Evolutionary conservation across 1,140 invertebrate genomes (phyloP), one percentile per base, ranked within the genome.

Genomic region (Anthonomus grandis): DNA sequence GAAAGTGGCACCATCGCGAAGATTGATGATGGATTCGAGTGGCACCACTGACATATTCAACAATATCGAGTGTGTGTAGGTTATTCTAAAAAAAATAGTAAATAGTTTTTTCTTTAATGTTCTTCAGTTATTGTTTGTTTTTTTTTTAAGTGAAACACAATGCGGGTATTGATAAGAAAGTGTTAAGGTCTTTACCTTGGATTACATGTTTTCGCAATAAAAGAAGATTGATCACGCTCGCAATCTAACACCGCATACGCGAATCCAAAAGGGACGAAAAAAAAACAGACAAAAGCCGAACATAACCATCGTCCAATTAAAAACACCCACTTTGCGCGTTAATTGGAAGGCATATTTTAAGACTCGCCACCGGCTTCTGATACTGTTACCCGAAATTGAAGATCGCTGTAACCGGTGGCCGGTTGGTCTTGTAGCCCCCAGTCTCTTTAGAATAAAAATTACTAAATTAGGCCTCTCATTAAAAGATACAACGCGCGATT

Each of bases 401-500:
- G 60, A 59, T 64, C 50, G 50, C 36, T 62, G 60, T 64, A 53
- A 57, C 9, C 41, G 21, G 47, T 50, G 47, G 47, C 47, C 31
- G 47, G 47, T 9, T 21, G 21, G 51, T 42, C 39, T n/a, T 54
- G 51, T 54, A 10, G n/a, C 39, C 5, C 18, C 12, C 13, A 22
- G 45, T 24, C 15, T 34, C 10, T 3, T 12, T 23, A 23, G 64
- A 64, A 62, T 64, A 62, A 64, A 64, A 66, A 66, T 62, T 55
- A 42, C 55, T 45, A 60, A 66, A 66, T 66, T 66, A 66, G 64
- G 45, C 45, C 60, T 41, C 64, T 62, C 62, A 64, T 66, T 66
- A 64, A 66, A 56, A 66, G 64, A 66, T 66, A 66, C 64, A 66
- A 41, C 48, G 39, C 12, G 13, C 45, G 64, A 66, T 64, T 66